Percentiles rank a stretch among this genome's conserved stretches.
These are phyloP conservation scores for Metaphire vulgaris DNA, from an alignment of 1,140 invertebrate genomes.

Conservation along the genomic window DNA sequence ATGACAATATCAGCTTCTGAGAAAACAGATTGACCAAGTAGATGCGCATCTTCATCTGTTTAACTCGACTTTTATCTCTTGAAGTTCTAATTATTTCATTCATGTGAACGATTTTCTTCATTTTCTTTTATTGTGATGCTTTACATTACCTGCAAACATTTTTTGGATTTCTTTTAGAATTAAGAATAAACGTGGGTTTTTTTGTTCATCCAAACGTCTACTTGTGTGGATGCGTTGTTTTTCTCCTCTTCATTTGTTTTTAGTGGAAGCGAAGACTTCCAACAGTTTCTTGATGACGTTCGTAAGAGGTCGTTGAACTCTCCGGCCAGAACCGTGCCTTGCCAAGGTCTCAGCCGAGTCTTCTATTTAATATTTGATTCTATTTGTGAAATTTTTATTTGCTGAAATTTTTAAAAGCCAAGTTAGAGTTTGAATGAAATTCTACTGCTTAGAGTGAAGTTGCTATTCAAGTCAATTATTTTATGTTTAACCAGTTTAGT, in stretches of 20 bases:
- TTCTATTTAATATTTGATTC: too few species aligned
- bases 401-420: too few species aligned
- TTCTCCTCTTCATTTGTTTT: too few species aligned
- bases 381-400: too few species aligned
- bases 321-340: background rate
- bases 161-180: background rate
- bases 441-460: too few species aligned
- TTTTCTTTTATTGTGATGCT: background rate
- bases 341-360: background rate
- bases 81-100: background rate
- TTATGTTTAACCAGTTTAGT: too few species aligned
- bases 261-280: background rate
- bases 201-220: background rate
- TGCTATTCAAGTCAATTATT: too few species aligned
- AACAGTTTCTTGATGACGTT: background rate
- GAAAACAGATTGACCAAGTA: too few species aligned
- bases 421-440: too few species aligned
- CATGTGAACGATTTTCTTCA: background rate
- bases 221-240: too few species aligned
- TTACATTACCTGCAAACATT: background rate
- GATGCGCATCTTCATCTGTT: too few species aligned
- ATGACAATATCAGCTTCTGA: too few species aligned
- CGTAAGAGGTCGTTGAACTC: background rate
- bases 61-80: background rate
- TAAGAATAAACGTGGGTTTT: background rate